Evolutionary conservation across 2,797 vertebrate species (phyloP).

Genomic region (Sciurus vulgaris): DNA sequence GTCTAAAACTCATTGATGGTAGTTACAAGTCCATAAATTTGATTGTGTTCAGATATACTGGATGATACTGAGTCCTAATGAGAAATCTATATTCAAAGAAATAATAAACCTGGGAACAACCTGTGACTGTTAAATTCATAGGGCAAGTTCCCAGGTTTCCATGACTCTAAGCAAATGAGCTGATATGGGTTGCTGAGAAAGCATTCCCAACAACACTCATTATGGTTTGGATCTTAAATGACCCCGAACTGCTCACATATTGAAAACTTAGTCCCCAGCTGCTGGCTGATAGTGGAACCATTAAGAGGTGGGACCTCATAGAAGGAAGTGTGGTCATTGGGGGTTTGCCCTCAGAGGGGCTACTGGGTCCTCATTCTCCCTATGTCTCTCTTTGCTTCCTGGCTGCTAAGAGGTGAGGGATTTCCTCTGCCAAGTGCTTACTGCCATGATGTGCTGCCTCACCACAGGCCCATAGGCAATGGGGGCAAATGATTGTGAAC

Average conservation of each 20-base stretch:
- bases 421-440: background rate
- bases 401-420: background rate
- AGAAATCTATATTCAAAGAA: background rate
- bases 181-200: background rate
- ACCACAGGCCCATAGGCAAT: background rate
- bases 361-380: too few relatives aligned
- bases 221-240: background rate
- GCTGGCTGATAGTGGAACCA: background rate
- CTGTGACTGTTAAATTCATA: background rate
- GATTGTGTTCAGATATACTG: background rate
- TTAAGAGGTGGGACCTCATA: background rate
- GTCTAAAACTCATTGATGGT: background rate
- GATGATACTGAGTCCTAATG: background rate
- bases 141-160: background rate
- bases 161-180: background rate
- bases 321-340: background rate
- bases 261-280: background rate
- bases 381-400: background rate
- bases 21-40: background rate
- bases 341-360: too few relatives aligned
- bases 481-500: too few relatives aligned
- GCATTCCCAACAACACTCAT: background rate
- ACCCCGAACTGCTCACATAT: too few relatives aligned
- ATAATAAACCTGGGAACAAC: background rate
- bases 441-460: too few relatives aligned